Percentiles rank a stretch among this genome's conserved stretches.
Conservation (phyloP, 2,797 vertebrate species). For the Sparus aurata region DNA sequence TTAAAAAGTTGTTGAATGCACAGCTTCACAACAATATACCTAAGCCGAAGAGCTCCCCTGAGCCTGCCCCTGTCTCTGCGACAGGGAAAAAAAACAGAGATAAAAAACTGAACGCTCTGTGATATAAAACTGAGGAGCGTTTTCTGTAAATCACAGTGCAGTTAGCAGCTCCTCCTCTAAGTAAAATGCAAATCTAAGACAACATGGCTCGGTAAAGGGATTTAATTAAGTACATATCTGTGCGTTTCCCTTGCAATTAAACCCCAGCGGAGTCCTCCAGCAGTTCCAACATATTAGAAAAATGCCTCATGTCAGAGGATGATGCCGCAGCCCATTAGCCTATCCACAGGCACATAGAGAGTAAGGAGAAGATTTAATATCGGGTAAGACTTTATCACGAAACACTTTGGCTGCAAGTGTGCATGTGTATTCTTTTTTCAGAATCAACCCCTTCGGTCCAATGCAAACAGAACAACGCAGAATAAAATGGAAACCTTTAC, state of each 20-base stretch:
- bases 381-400: conserved; percentile 38
- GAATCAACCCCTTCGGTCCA: not conserved
- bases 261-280: conserved; percentile 76
- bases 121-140: conserved; percentile 43
- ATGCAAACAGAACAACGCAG: not conserved
- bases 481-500: not conserved
- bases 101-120: conserved; percentile 7
- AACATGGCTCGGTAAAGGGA: conserved; percentile 55
- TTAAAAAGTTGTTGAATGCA: conserved; percentile 75
- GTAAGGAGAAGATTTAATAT: conserved; percentile 55
- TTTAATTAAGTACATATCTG: conserved; percentile 81
- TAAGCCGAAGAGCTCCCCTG: conserved; percentile 66
- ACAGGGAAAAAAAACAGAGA: conserved; percentile 20
- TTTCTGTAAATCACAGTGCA: conserved; percentile 62
- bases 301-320: conserved; percentile 73
- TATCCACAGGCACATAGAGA: conserved; percentile 70
- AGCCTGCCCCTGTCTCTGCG: conserved; percentile 43
- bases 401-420: conserved; percentile 19
- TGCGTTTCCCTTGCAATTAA: conserved; percentile 79
- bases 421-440: not conserved
- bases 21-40: conserved; percentile 66
- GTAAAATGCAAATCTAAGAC: conserved; percentile 74
- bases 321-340: conserved; percentile 77
- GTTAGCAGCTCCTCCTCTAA: conserved; percentile 60
- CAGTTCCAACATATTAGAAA: conserved; percentile 82